Conservation (phyloP, 2,113 vertebrate species). For the Dolichotis patagonum region DNA sequence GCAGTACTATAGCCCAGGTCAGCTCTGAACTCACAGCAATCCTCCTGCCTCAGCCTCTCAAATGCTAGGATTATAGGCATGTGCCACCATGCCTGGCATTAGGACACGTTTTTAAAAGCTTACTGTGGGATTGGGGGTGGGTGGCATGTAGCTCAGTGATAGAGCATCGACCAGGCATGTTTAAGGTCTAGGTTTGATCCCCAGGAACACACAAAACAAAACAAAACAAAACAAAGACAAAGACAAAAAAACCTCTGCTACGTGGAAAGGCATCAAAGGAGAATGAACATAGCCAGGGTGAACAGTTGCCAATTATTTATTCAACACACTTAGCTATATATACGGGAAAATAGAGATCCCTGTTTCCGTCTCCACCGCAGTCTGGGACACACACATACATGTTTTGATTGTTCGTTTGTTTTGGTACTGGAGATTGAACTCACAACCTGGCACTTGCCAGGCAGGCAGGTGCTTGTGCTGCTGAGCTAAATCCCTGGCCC, state of each 20-base stretch:
- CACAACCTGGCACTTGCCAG: no score
- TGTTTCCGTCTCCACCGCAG: no score
- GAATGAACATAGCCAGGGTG: neutral
- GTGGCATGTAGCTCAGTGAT: neutral
- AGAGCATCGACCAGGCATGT: neutral
- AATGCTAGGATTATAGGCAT: no score
- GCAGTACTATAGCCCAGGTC: neutral
- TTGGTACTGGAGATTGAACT: no score
- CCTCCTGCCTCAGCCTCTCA: no score
- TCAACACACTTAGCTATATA: neutral
- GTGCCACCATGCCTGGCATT: no score
- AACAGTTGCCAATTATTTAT: neutral
- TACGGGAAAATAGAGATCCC: no score
- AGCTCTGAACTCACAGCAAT: no score
- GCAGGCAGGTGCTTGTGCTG: no score
- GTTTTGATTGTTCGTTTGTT: no score
- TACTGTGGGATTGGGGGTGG: neutral
- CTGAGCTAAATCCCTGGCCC: no score
- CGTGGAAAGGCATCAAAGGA: neutral
- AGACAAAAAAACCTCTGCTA: neutral
- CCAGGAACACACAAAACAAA: neutral
- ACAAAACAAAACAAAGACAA: neutral
- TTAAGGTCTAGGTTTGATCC: neutral
- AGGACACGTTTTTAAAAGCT: neutral
- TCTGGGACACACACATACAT: no score